Base-by-base conservation (phyloP, 2,113 vertebrate species). In the Laticauda colubrina region DNA sequence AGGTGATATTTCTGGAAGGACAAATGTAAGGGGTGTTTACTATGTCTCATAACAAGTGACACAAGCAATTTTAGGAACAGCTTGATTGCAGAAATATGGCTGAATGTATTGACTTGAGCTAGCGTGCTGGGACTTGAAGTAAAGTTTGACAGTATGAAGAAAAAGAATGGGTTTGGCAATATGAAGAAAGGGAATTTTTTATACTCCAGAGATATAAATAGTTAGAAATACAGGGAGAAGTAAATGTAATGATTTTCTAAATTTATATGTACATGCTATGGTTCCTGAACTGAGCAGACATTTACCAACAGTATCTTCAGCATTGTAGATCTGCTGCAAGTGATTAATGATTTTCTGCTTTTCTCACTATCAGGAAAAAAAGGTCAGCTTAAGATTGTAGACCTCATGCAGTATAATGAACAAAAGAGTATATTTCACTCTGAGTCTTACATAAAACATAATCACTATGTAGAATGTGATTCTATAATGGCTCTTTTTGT, bases 31-130 rank as follows among this genome's bases (percentile, higher is more conserved):
- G 39, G 2, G 34, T 56, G 9, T 61, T 85, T 48, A 48, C 12
- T 39, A 54, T 45, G 45, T 51, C 88, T 89, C n/a, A 45, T 86
- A n/a, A 39, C 18, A 85, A 91, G 90, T 89, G 56, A 94, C 34
- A n/a, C 15, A 48, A 89, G 56, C 90, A 88, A 94, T 92, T 57
- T 94, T 91, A 64, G 56, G 75, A 90, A 89, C 5, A 61, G 55
- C 48, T 55, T 55, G 87, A 23, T 34, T 86, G 45, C 89, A 64
- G 26, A 69, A 89, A 89, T 56, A 85, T 93, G 56, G 87, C 93
- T 89, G 48, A 61, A 59, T n/a, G 51, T 59, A 89, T 39, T 61
- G 43, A 93, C 15, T 85, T 43, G 2, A 39, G 48, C 54, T 87
- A 57, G 51, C 39, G 24, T 81, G 21, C 39, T 26, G 0, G 43